These are phyloP conservation scores for Xanthorhoe designata DNA, from an alignment of 2,888 invertebrate species.

Conservation along the genomic window DNA sequence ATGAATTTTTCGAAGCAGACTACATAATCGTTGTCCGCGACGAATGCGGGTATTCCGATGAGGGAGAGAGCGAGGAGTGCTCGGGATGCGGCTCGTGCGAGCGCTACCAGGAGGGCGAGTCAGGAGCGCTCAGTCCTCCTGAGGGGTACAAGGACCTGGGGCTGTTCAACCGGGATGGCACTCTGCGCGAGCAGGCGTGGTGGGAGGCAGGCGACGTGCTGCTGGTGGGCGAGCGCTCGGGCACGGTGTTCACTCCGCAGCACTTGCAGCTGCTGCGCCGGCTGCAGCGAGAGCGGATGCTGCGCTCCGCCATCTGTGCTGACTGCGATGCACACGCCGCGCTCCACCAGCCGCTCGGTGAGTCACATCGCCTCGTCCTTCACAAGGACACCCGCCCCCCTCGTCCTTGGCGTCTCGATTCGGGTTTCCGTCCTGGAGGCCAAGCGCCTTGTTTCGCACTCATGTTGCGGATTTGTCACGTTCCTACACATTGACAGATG, in stretches of 20 bases:
- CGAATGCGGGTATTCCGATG: conserved; percentile 93
- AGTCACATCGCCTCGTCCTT: conserved; percentile 60
- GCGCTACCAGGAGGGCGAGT: conserved; percentile 89
- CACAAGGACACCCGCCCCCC: conserved; percentile 28
- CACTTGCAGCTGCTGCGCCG: conserved; percentile 88
- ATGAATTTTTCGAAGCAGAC: conserved; percentile 96
- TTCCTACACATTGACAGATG: conserved; percentile 42
- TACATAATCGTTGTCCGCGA: conserved; percentile 96
- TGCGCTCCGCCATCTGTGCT: conserved; percentile 83
- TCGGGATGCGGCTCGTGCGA: conserved; percentile 84
- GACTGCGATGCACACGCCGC: conserved; percentile 81
- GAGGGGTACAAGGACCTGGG: conserved; percentile 96
- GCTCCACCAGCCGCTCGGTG: conserved; percentile 78
- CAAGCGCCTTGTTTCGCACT: conserved; percentile 29
- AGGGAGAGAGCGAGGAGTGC: conserved; percentile 91
- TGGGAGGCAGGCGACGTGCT: conserved; percentile 86
- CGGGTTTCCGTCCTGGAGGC: conserved; percentile 33
- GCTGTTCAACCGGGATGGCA: conserved; percentile 84
- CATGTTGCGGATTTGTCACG: conserved; percentile 35
- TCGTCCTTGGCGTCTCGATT: conserved; percentile 24
- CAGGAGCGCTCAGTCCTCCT: conserved; percentile 95
- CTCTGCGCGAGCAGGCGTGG: conserved; percentile 85
- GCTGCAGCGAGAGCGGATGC: conserved; percentile 86
- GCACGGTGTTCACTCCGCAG: conserved; percentile 88
- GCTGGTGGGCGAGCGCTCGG: conserved; percentile 83